phyloP scores from a whole-genome alignment of 2,888 invertebrate species.

The Drosophila testacea region DNA sequence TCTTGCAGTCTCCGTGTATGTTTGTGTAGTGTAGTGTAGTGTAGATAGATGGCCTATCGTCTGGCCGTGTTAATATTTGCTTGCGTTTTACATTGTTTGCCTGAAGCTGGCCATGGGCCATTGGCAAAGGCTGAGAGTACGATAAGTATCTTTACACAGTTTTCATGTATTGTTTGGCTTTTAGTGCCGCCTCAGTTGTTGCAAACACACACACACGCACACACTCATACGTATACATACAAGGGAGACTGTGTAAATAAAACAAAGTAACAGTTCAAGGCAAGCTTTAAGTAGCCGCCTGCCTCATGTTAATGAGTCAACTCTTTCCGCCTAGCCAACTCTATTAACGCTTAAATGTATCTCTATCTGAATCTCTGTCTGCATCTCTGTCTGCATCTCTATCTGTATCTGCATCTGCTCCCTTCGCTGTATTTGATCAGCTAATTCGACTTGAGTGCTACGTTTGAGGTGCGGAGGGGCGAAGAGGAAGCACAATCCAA shows the following conservation, averaged over 20 bases:
- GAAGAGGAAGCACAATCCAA: slow-evolving; percentile 5
- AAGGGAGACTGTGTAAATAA: slow-evolving; percentile 35
- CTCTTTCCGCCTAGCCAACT: slow-evolving; percentile 26
- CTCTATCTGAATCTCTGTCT: background rate
- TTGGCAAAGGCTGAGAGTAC: slow-evolving; percentile 24
- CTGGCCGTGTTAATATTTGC: slow-evolving; percentile 75
- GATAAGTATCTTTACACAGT: slow-evolving; percentile 61
- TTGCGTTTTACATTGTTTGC: slow-evolving; percentile 77
- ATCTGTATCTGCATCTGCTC: background rate
- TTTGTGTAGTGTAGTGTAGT: slow-evolving; percentile 11
- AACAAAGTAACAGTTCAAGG: slow-evolving; percentile 54
- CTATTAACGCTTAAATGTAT: slow-evolving; percentile 36
- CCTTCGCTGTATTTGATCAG: slow-evolving; percentile 20
- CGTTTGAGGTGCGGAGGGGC: background rate
- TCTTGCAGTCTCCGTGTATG: background rate
- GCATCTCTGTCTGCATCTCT: slow-evolving; percentile 10
- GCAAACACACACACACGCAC: slow-evolving; percentile 7
- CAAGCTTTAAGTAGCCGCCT: slow-evolving; percentile 34
- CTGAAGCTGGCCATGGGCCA: slow-evolving; percentile 55
- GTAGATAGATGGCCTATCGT: slow-evolving; percentile 61
- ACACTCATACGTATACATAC: background rate
- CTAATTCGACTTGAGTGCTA: slow-evolving; percentile 34
- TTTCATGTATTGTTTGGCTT: slow-evolving; percentile 76
- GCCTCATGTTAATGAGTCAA: slow-evolving; percentile 49
- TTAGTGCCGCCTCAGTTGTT: slow-evolving; percentile 72